phyloP scores from a whole-genome alignment of 2,888 invertebrate species.

The Tenthredo distinguenda region DNA sequence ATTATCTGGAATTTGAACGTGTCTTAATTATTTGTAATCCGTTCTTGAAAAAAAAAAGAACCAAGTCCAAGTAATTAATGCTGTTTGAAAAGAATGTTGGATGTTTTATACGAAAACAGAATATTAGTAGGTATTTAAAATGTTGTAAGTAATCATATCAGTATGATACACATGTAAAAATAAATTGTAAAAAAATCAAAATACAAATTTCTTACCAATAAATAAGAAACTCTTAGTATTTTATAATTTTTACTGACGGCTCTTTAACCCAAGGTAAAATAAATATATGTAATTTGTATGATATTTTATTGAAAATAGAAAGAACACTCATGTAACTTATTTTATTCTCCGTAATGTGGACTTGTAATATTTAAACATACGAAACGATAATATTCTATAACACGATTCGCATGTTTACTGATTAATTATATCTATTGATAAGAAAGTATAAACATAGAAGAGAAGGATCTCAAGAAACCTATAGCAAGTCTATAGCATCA shows the following conservation, averaged over 20 bases:
- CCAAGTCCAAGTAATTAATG: background rate
- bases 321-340: constrained; percentile 72
- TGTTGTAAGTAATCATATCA: constrained; percentile 65
- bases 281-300: constrained; percentile 74
- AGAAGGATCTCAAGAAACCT: constrained; percentile 56
- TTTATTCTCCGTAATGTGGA: constrained; percentile 73
- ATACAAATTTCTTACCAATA: constrained; percentile 57
- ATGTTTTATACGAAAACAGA: constrained; percentile 39
- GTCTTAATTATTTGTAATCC: constrained; percentile 25
- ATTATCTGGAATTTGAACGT: constrained; percentile 38
- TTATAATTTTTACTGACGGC: constrained; percentile 71
- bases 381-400: constrained; percentile 60
- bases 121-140: constrained; percentile 50
- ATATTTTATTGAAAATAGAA: constrained; percentile 71
- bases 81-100: constrained; percentile 29
- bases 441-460: constrained; percentile 59
- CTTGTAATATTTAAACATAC: constrained; percentile 53
- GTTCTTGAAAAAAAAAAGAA: background rate
- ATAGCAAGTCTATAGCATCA: background rate
- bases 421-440: constrained; percentile 51
- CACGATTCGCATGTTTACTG: constrained; percentile 65
- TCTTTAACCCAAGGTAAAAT: constrained; percentile 72
- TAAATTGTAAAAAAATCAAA: constrained; percentile 63
- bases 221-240: constrained; percentile 61
- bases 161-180: constrained; percentile 60